Evolutionary conservation across 23 tunicate species (phyloP).

Genomic region (Trididemnum miniatum): DNA sequence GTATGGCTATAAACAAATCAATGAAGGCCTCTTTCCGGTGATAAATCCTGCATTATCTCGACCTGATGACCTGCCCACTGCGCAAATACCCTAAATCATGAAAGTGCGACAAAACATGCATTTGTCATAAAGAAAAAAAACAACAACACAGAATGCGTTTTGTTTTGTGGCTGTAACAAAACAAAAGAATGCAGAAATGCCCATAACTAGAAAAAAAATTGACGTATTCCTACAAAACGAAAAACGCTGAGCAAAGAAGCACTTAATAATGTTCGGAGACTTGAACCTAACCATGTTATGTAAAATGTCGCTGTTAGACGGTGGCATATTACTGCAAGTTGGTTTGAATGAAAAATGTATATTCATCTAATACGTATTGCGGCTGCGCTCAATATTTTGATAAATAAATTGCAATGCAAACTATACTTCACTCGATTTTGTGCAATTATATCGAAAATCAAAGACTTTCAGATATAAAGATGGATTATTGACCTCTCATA

Average conservation of each 20-base stretch:
- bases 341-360: too few species aligned
- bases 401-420: background rate
- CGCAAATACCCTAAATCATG: background rate
- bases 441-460: background rate
- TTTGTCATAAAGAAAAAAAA: too few species aligned
- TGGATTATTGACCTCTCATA: background rate
- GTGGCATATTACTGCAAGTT: too few species aligned
- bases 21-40: background rate
- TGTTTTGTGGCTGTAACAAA: background rate
- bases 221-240: too few species aligned
- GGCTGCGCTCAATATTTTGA: too few species aligned
- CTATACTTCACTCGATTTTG: background rate
- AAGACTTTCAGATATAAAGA: background rate
- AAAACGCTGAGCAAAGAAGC: too few species aligned
- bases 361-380: too few species aligned
- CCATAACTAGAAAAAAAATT: background rate
- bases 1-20: background rate
- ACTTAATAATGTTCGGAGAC: too few species aligned
- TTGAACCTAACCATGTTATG: too few species aligned
- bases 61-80: background rate
- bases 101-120: background rate
- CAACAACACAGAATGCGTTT: background rate
- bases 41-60: background rate
- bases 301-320: too few species aligned
- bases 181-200: background rate